Evolutionary conservation across 2,797 vertebrate species (phyloP).

Genomic region (Cirrhinus mrigala): DNA sequence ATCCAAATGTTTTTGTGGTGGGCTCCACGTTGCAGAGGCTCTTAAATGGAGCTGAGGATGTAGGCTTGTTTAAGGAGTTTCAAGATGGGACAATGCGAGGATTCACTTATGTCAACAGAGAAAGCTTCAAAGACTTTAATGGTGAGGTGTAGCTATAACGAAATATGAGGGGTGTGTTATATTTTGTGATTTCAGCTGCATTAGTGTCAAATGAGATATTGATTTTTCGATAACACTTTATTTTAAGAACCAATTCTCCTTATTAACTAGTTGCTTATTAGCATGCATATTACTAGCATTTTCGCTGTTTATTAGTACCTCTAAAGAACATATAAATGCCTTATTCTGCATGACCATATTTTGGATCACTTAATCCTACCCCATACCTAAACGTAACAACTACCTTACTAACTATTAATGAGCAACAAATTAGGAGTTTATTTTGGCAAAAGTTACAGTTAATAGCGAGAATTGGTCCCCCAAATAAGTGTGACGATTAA

Average conservation of each 20-base stretch:
- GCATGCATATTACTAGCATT: background rate
- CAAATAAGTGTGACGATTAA: background rate
- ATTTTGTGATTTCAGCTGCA: background rate
- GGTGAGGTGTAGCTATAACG: slow-evolving; percentile 71
- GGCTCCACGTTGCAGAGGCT: slow-evolving; percentile 85
- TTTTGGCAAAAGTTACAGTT: background rate
- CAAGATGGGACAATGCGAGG: slow-evolving; percentile 88
- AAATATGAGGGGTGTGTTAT: background rate
- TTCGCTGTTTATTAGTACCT: background rate
- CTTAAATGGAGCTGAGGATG: slow-evolving; percentile 88
- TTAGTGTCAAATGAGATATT: background rate
- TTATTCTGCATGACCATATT: background rate
- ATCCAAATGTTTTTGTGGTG: slow-evolving; percentile 87
- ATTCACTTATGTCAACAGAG: slow-evolving; percentile 86
- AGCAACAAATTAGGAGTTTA: background rate
- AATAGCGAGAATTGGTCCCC: background rate
- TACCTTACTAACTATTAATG: background rate
- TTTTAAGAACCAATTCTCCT: background rate
- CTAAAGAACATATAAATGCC: background rate
- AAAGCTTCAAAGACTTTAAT: slow-evolving; percentile 87
- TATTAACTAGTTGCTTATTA: background rate
- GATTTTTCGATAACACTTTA: background rate
- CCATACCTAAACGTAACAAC: background rate
- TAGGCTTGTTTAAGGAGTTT: slow-evolving; percentile 92
- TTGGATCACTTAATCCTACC: background rate